A percentile compares a stretch with the other conserved stretches of the same genome.
Conservation (phyloP, 1,140 invertebrate genomes). For the Drosophila sturtevanti region DNA sequence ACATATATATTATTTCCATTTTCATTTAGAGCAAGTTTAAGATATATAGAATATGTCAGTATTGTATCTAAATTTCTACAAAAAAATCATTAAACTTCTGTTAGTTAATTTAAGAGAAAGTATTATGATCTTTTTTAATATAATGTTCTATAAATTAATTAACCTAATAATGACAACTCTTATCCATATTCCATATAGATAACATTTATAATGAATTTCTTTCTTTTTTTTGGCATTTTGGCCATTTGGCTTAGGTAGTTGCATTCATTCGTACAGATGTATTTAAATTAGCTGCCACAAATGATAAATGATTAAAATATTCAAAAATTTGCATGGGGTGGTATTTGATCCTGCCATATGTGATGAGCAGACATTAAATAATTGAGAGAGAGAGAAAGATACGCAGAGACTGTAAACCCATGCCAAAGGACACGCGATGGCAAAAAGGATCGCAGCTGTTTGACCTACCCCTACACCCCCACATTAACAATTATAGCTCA, state of each 20-base stretch:
- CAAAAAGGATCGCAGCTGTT: slow-evolving; percentile 10
- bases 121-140: too few relatives aligned
- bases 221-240: slow-evolving; percentile 48
- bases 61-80: too few relatives aligned
- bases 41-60: too few relatives aligned
- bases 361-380: slow-evolving; percentile 59
- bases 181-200: background rate
- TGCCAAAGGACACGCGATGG: slow-evolving; percentile 33
- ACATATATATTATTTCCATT: too few relatives aligned
- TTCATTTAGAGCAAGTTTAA: too few relatives aligned
- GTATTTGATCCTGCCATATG: slow-evolving; percentile 53
- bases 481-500: background rate
- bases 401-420: background rate
- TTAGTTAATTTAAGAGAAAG: too few relatives aligned
- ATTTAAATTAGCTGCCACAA: slow-evolving; percentile 59
- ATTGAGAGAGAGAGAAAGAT: background rate
- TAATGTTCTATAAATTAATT: too few relatives aligned
- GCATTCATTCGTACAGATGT: slow-evolving; percentile 12
- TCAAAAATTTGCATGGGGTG: slow-evolving; percentile 66
- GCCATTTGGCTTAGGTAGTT: slow-evolving; percentile 34
- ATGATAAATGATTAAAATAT: slow-evolving; percentile 58
- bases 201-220: background rate
- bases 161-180: background rate
- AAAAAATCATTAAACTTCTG: too few relatives aligned
- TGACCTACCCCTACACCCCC: slow-evolving; percentile 31